These are phyloP conservation scores for Pan paniscus DNA, from an alignment of 2,113 vertebrate species.

Conservation along the genomic window DNA sequence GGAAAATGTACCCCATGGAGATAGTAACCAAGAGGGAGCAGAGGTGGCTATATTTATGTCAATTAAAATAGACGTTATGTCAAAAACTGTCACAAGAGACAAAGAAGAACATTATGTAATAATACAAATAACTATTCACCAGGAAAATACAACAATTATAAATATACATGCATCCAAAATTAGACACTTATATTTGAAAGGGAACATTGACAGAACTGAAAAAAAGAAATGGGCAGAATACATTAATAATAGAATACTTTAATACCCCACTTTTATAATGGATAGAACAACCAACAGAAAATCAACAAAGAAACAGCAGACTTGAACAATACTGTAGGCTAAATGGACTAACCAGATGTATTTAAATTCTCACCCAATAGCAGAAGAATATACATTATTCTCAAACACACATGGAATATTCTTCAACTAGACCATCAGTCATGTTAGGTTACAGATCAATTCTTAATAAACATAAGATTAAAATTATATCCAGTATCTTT, in stretches of 20 bases:
- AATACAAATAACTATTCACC: background rate
- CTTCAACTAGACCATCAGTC: background rate
- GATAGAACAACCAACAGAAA: background rate
- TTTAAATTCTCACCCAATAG: background rate
- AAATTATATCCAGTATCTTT: background rate
- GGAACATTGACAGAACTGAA: background rate
- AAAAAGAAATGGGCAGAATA: background rate
- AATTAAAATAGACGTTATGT: background rate
- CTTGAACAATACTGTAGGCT: background rate
- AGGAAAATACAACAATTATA: background rate
- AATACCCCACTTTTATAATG: background rate
- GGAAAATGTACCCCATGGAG: background rate
- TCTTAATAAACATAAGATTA: background rate
- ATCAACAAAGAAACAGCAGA: background rate
- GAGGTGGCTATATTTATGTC: background rate
- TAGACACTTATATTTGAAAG: too few relatives aligned
- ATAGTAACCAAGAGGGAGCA: background rate
- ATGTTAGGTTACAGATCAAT: background rate
- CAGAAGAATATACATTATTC: background rate
- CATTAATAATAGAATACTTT: background rate
- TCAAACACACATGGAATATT: background rate
- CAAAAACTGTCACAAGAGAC: background rate
- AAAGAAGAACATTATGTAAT: background rate
- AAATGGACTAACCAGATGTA: background rate
- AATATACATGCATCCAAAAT: background rate